Conservation (phyloP, 2,888 invertebrate species). For the Drosophila multiciliata region DNA sequence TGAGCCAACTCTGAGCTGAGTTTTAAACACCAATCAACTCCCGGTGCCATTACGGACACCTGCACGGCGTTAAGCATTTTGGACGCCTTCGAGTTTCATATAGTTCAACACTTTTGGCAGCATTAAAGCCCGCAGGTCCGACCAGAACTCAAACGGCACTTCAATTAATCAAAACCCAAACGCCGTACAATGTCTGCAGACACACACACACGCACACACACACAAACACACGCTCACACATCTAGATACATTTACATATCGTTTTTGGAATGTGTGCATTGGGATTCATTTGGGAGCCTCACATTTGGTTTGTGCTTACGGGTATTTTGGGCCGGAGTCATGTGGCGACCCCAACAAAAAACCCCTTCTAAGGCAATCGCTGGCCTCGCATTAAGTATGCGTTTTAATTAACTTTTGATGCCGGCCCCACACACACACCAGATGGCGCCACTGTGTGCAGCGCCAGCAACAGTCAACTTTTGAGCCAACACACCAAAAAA, state of each 20-base stretch:
- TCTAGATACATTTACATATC: slow-evolving; percentile 15
- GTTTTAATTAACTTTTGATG: slow-evolving; percentile 74
- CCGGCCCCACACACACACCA: slow-evolving; percentile 34
- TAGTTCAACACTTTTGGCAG: slow-evolving; percentile 31
- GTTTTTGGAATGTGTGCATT: slow-evolving; percentile 37
- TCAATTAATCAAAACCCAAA: slow-evolving; percentile 66
- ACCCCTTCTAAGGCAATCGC: slow-evolving; percentile 33
- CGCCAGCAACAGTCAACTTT: slow-evolving; percentile 51
- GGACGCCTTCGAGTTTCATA: slow-evolving; percentile 27
- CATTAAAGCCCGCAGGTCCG: slow-evolving; percentile 31
- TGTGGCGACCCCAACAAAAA: slow-evolving; percentile 27
- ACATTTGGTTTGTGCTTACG: slow-evolving; percentile 29
- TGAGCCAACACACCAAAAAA: slow-evolving; percentile 13
- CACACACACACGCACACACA: slow-evolving; percentile 17
- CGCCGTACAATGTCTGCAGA: slow-evolving; percentile 51
- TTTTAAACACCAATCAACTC: slow-evolving; percentile 8
- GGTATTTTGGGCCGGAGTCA: slow-evolving; percentile 30
- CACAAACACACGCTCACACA: slow-evolving; percentile 19
- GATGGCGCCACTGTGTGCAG: slow-evolving; percentile 61
- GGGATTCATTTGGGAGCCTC: slow-evolving; percentile 42
- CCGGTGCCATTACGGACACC: not conserved
- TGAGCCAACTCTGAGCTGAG: not conserved
- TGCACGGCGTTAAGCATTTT: not conserved
- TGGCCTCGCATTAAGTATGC: slow-evolving; percentile 68
- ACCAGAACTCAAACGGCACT: slow-evolving; percentile 60